Evolutionary conservation across 2,797 vertebrate species (phyloP).

Genomic region (Esox masquinongy): DNA sequence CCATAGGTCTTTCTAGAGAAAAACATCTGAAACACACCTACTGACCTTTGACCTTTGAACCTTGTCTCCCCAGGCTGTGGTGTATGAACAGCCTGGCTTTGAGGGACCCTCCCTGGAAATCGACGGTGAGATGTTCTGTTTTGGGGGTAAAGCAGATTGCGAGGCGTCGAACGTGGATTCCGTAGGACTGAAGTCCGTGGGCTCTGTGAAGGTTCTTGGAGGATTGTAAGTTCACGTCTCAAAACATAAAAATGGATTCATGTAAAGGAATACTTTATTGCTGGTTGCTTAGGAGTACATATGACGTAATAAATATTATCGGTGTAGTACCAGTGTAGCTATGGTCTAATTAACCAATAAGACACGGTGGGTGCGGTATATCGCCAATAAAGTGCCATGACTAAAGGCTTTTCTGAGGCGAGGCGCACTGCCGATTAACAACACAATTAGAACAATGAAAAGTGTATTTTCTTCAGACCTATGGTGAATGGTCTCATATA

Average conservation of each 20-base stretch:
- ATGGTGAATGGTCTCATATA: no score
- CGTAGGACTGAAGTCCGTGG: constrained; percentile 66
- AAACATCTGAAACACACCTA: not conserved
- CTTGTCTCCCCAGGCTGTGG: constrained; percentile 70
- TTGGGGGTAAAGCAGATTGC: constrained; percentile 51
- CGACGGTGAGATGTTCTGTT: constrained; percentile 77
- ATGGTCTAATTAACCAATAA: not conserved
- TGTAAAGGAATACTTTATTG: not conserved
- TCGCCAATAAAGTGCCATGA: no score
- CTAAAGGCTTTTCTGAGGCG: no score
- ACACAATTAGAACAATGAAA: no score
- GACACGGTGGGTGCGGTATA: no score
- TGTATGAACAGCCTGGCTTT: constrained; percentile 88
- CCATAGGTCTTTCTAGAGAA: not conserved
- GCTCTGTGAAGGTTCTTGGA: constrained; percentile 87
- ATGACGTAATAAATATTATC: not conserved
- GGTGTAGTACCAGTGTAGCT: not conserved
- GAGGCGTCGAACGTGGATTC: constrained; percentile 34
- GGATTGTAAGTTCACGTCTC: constrained; percentile 85
- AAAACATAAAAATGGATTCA: not conserved
- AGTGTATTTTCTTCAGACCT: no score
- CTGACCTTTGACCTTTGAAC: not conserved
- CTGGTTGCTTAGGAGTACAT: not conserved
- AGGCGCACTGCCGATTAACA: no score
- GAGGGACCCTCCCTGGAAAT: constrained; percentile 81